Percentiles rank a stretch among this genome's conserved stretches.
phyloP scores from a whole-genome alignment of 2,113 vertebrate genomes.

The Lagopus muta region DNA sequence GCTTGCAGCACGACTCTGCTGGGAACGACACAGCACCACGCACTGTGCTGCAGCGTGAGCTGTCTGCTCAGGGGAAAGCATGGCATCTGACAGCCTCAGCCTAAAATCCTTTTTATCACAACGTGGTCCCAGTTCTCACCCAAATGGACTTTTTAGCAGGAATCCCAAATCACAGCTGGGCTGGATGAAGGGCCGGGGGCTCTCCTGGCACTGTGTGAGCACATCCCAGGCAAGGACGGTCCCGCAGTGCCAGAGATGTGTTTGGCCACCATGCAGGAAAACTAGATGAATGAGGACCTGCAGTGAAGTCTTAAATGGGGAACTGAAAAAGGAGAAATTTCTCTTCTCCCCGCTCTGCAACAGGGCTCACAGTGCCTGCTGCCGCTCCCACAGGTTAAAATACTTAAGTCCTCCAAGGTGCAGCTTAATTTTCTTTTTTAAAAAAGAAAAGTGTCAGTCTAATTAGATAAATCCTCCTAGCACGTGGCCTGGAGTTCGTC shows the following conservation, averaged over 20 bases:
- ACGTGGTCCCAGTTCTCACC: neutral
- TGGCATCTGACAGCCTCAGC: neutral
- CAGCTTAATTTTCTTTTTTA: conserved; percentile 79
- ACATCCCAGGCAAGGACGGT: neutral
- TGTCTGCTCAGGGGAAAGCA: rapidly evolving
- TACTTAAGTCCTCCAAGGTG: conserved; percentile 74
- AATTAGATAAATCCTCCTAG: conserved; percentile 86
- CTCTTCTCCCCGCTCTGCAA: neutral
- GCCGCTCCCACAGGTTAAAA: conserved; percentile 70
- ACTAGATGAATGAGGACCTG: neutral
- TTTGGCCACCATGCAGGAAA: conserved; percentile 9
- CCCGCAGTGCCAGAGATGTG: neutral
- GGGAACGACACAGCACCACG: neutral
- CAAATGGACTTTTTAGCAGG: neutral
- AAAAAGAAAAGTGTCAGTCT: conserved; percentile 82
- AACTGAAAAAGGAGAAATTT: conserved; percentile 18
- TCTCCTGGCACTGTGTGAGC: neutral
- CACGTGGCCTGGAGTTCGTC: conserved; percentile 83
- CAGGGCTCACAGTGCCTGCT: conserved; percentile 39
- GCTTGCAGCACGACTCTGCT: neutral
- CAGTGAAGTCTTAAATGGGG: neutral
- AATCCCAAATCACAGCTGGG: neutral
- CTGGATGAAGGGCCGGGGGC: neutral
- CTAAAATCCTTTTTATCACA: neutral
- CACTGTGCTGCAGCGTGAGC: neutral